Base-by-base conservation (phyloP, 2,888 invertebrate species). In the Ryuthela nishihirai region DNA sequence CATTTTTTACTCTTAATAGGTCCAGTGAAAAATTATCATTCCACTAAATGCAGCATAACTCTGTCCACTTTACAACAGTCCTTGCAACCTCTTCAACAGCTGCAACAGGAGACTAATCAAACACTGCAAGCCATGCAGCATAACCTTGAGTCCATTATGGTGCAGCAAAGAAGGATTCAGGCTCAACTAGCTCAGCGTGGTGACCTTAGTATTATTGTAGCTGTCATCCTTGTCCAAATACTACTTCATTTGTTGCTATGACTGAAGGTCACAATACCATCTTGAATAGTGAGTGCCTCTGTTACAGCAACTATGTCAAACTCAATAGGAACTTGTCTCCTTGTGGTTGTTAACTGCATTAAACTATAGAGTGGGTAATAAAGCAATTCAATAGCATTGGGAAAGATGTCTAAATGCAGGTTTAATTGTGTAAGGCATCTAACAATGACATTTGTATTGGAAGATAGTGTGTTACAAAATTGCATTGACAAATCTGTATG, bases 161-260 rank as follows among this genome's bases (percentile, higher is more conserved):
- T 42, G 5, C 54, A 54, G 23, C 62, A 62, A 39, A 23, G 53
- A 4, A 32, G 48, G 23, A 44, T 54, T 10, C 56, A 58, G 17
- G 20, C 40, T 5, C 56, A 58, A 32, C 23, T 62, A 10, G 34
- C 49, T 17, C 41, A 53, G 21, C 24, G 36, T 18, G 12, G 24
- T 24, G 62, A 62, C 42, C 50, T 58, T 26, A 49, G 32, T 12
- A 7, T 58, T 24, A 26, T 62, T 25, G 45, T 40, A 42, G 26
- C 41, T 15, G 41, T 62, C 38, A 17, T 62, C 4, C 17, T 58
- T 41, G 35, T 62, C 26, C 62, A 62, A 43, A 48, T 62, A 21
- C 12, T 62, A 15, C 54, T 62, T 12, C 58, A 62, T 47, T 60
- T 54, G 54, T 25, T 60, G 35, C 49, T 60, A 42, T 60, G 60